Base-by-base conservation (phyloP, 2,888 invertebrate species). In the Plebejus melissa region DNA sequence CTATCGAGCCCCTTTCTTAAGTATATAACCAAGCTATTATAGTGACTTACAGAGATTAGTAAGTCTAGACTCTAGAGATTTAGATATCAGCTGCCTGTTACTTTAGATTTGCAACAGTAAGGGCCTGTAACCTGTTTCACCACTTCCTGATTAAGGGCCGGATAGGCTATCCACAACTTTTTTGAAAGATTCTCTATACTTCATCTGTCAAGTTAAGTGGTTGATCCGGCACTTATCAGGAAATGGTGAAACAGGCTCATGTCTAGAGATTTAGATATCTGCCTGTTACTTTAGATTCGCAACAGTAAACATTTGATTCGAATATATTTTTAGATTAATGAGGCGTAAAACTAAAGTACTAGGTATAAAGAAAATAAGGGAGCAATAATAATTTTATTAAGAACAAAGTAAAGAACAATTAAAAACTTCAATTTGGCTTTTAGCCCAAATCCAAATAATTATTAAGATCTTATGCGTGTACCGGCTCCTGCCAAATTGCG, bases 401-500 rank as follows among this genome's bases (percentile, higher is more conserved):
- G 54, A 75, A 74, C 13, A 50, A 74, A 65, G 54, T 71, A 65
- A 38, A 57, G 50, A 57, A 65, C 75, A 46, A 60, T 74, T 70
- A 69, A 50, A 58, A 69, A 72, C 72, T 32, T 22, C 28, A 13
- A 54, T 72, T 72, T 72, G 72, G 72, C 72, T 28, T 72, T 54
- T 50, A 72, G 72, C 72, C 72, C 72, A 72, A 72, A 72, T 50
- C 72, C 54, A 72, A 54, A 54, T 72, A 72, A 72, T 72, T 72
- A 72, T 72, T 72, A 32, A 72, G 72, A 72, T 72, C 50, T 72
- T 72, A 72, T 50, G 46, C 72, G 72, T 72, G 72, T 72, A 72
- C 72, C 72, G 13, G 54, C 72, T 50, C 72, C 50, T 50, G 72
- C 72, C 72, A 72, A 72, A 72, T 54, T 72, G 72, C 72, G 72